Evolutionary conservation across 1,140 invertebrate genomes (phyloP), one percentile per base, ranked within the genome.

Genomic region (Matsumurasca onukii): DNA sequence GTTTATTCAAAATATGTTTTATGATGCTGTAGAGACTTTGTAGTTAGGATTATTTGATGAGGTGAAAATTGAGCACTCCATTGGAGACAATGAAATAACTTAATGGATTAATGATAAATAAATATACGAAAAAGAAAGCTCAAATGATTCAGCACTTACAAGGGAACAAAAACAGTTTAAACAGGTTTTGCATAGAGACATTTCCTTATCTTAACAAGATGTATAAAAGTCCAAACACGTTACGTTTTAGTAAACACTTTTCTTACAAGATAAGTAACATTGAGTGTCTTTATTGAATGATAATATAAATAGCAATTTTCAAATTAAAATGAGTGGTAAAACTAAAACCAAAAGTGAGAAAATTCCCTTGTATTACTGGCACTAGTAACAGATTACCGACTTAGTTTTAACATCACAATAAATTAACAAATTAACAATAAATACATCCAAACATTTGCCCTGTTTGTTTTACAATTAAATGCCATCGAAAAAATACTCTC

Each of bases 1-100:
- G 27, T 63, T 63, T 63, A 63, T 63, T 63, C 59, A 63, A 63
- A 63, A 63, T 63, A 63, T 63, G n/a, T n/a, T 30, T 63, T 63
- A 20, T 29, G 31, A 61, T 29, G 17, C 31, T 63, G 17, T 63
- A 63, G 22, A 31, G 29, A 29, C 39, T 9, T 59, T 31, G 29
- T 31, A 31, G 27, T 63, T 29, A 30, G 31, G 29, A 63, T 31
- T 30, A 31, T 63, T 51, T 51, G 3, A 51, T 51, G 49, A 51
- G 49, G 24, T 51, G 49, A 51, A 51, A 20, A 51, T 51, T 51
- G 49, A 51, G 49, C 49, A 51, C n/a, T 51, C n/a, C 17, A 51
- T 22, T 20, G n/a, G 49, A 20, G 49, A 51, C n/a, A n/a, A n/a
- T n/a, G n/a, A 45, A 51, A 51, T 51, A 51, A 51, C 49, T 51